Evolutionary conservation across 2,888 invertebrate species (phyloP), one percentile per base, ranked within the genome.

Genomic region (Sabatieria punctata): DNA sequence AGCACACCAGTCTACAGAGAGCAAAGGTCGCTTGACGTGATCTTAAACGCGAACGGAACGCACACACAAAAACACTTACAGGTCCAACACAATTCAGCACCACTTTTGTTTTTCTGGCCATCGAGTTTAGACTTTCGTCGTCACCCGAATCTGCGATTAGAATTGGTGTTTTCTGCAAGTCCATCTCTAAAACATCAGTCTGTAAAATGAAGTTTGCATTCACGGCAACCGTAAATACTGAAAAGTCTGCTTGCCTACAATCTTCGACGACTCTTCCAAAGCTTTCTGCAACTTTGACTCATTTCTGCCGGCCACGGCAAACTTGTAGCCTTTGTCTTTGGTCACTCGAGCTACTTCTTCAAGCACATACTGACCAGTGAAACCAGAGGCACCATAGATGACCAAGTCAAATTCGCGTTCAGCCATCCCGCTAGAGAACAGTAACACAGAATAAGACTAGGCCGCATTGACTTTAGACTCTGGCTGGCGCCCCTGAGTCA

Each of bases 51-150:
- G n/a, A n/a, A n/a, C n/a, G n/a, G n/a, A n/a, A n/a, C n/a, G n/a
- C n/a, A n/a, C n/a, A n/a, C n/a, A 37, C 21, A 35, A 21, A 22
- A 2, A 25, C 27, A 64, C 68, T 60, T 60, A 74, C 73, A 0
- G 93, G 95, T 1, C 95, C 95, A 55, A 86, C 85, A 67, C 85
- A 85, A 69, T 91, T 95, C 1, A 89, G 76, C 23, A 97, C 59
- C 1, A 93, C 75, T 58, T 75, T 78, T 4, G 84, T 75, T 55
- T 77, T 76, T 41, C 72, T 69, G 38, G 85, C 81, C 93, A 97
- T 93, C 46, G 74, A 74, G 36, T 72, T 66, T 19, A 97, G 65
- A 0, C 85, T 82, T 33, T 76, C 72, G 48, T 77, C 75, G 64
- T 85, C 77, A 1, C 71, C 71, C 1, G 84, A 73, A 60, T 91